Percentiles rank a stretch among this genome's conserved stretches.
These are phyloP conservation scores for Hyaena hyaena DNA, from an alignment of 2,113 vertebrate genomes.

Conservation along the genomic window DNA sequence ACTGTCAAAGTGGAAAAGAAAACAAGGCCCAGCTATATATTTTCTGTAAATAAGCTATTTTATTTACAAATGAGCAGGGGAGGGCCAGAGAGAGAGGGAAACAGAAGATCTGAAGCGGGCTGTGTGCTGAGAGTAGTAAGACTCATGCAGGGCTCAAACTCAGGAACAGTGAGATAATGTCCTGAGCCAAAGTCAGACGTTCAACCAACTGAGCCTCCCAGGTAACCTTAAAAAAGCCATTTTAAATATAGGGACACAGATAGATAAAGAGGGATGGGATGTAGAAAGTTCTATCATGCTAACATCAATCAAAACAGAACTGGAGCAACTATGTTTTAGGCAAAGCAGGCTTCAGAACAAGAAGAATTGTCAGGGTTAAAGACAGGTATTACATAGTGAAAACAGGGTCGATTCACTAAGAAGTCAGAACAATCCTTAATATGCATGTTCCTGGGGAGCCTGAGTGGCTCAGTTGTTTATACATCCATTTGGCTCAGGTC, in stretches of 20 bases:
- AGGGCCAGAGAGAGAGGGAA: too few species aligned
- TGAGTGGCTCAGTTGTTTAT: too few species aligned
- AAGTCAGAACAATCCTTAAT: neutral
- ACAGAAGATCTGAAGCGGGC: too few species aligned
- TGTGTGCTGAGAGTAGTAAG: too few species aligned
- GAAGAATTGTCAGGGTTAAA: neutral
- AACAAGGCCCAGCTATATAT: neutral
- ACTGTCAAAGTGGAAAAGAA: neutral
- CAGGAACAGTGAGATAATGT: too few species aligned
- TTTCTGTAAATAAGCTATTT: neutral
- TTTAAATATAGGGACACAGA: neutral
- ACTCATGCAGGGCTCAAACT: too few species aligned
- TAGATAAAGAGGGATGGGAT: neutral
- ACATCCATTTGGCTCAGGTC: too few species aligned
- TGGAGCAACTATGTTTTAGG: constrained; percentile 3
- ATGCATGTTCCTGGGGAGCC: neutral
- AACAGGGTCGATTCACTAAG: neutral
- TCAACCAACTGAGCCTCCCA: too few species aligned
- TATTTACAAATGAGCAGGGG: too few species aligned
- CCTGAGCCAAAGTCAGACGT: too few species aligned
- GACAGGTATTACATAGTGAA: neutral
- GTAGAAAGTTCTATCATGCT: neutral
- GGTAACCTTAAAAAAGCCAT: neutral
- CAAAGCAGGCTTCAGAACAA: constrained; percentile 9
- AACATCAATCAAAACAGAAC: constrained; percentile 19